Base-by-base conservation (phyloP, 2,113 vertebrate genomes). In the Capricornis sumatraensis region DNA sequence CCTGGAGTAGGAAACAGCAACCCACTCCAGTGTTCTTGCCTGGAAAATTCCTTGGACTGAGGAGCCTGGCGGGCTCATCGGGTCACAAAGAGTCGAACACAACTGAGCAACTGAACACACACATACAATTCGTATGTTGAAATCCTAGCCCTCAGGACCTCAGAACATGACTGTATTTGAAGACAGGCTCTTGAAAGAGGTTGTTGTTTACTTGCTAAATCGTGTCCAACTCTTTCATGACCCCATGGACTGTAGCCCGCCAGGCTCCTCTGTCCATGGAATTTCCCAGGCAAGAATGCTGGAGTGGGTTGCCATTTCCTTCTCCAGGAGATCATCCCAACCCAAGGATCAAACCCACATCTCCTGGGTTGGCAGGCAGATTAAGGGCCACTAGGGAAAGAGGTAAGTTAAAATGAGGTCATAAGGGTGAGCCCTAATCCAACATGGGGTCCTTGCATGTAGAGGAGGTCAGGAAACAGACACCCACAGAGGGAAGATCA, bases 1-100 rank as follows among this genome's bases (percentile, higher is more conserved):
- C 10, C 67, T 74, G 67, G 19, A 74, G n/a, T 40, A 23, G 67
- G 67, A 74, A 74, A 74, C 36, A 40, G 67, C 67, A 74, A 25
- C n/a, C 5, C n/a, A 71, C 67, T 71, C 67, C 21, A 74, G 36
- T 13, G 40, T 74, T 40, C 67, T 74, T 74, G 36, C 21, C 67
- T 40, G n/a, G 10, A 40, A 74, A 74, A 40, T 40, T 74, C 19
- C n/a, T 74, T 74, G 67, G 67, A 74, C 19, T 23, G 21, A 74
- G 67, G n/a, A 40, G 19, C 10, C n/a, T 71, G 10, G n/a, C 1
- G 5, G n/a, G n/a, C n/a, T 71, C 5, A 36, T 12, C 0, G 5
- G 64, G n/a, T 36, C 2, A 0, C n/a, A 71, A 71, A 71, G 64
- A 36, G 64, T 71, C 0, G 0, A n/a, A 71, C 19, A 71, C 10